phyloP scores from a whole-genome alignment of 2,797 vertebrate species.

The Pangasius larnaudii region DNA sequence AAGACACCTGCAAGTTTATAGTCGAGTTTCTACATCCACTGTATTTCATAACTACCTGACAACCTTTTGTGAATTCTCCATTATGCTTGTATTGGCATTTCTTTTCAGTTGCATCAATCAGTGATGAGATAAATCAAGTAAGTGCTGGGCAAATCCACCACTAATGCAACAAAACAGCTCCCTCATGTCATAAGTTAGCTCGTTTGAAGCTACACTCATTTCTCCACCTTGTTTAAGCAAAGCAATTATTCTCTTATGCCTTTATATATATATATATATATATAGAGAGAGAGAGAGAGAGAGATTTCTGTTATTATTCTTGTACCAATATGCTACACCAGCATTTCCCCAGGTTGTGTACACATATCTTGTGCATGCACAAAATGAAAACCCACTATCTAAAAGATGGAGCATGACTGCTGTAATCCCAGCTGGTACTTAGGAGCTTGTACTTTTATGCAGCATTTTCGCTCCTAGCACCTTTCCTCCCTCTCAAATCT shows the following conservation, averaged over 20 bases:
- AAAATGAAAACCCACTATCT: not conserved
- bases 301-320: not conserved
- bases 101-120: not conserved
- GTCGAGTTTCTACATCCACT: not conserved
- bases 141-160: not conserved
- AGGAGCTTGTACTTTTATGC: not conserved
- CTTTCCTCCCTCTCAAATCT: conserved; percentile 63
- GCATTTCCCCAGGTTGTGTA: too few species aligned
- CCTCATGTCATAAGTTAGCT: not conserved
- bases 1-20: not conserved
- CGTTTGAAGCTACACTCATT: not conserved
- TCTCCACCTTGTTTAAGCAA: not conserved
- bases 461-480: conserved; percentile 32
- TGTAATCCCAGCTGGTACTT: not conserved
- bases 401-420: not conserved
- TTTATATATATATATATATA: too few species aligned
- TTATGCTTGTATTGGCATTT: not conserved
- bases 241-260: not conserved
- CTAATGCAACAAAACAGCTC: not conserved
- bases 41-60: not conserved
- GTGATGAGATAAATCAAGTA: not conserved
- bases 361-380: not conserved
- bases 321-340: not conserved
- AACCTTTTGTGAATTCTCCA: not conserved
- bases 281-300: too few species aligned